These are phyloP conservation scores for Gastracanthus pulcherrimus DNA, from an alignment of 2,888 invertebrate genomes.

Conservation along the genomic window DNA sequence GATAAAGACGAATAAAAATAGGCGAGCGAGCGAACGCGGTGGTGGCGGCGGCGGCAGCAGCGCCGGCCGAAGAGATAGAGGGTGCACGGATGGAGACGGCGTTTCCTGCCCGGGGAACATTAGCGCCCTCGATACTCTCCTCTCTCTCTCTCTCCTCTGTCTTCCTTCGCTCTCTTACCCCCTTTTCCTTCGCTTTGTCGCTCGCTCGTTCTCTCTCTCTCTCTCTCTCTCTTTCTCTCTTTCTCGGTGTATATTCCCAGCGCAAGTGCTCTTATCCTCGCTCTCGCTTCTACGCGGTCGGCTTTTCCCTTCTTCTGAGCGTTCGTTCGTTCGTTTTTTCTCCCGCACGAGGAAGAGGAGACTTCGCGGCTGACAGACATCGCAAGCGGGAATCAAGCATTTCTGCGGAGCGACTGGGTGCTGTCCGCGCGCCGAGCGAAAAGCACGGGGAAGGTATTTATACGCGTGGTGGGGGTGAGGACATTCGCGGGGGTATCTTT, in stretches of 20 bases:
- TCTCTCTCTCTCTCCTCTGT: slow-evolving; percentile 20
- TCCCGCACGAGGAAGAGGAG: background rate
- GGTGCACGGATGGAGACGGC: slow-evolving; percentile 75
- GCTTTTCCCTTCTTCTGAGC: slow-evolving; percentile 13
- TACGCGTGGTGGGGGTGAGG: background rate
- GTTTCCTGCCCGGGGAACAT: slow-evolving; percentile 77
- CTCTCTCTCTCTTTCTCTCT: slow-evolving; percentile 33
- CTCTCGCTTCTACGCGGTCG: background rate
- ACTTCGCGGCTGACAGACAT: slow-evolving; percentile 47
- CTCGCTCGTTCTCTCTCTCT: too few species aligned
- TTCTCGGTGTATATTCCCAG: slow-evolving; percentile 30
- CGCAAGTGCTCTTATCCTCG: background rate
- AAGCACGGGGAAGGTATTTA: slow-evolving; percentile 29
- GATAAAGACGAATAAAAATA: slow-evolving; percentile 78
- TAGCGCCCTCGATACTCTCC: slow-evolving; percentile 75
- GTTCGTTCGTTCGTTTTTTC: slow-evolving; percentile 9
- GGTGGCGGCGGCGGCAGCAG: slow-evolving; percentile 64
- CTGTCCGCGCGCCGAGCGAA: slow-evolving; percentile 7
- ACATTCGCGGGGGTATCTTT: slow-evolving; percentile 33
- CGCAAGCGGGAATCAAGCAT: slow-evolving; percentile 46
- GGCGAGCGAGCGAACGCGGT: slow-evolving; percentile 68
- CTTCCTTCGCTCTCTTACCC: slow-evolving; percentile 25
- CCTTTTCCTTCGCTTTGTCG: slow-evolving; percentile 40
- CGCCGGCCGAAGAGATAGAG: slow-evolving; percentile 71
- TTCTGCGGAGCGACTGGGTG: slow-evolving; percentile 35